Evolutionary conservation across 2,888 invertebrate species (phyloP), one percentile per base, ranked within the genome.

Genomic region (Serripes groenlandicus): DNA sequence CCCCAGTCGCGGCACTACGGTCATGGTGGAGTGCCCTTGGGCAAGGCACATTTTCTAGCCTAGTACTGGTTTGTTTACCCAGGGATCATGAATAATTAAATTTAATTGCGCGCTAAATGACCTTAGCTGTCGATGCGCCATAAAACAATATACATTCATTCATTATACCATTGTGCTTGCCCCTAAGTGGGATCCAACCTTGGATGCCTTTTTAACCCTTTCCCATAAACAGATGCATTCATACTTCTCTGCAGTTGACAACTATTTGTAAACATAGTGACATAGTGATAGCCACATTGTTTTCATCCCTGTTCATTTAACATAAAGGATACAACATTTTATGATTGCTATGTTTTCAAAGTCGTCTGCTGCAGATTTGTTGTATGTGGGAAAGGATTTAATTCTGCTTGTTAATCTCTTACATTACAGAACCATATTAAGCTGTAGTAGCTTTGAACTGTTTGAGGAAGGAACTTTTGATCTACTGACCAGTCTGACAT

Each of bases 381-480:
- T 42, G 9, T 11, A 42, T 42, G 7, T 42, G 42, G 42, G n/a
- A 42, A 42, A 42, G 15, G 42, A 42, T 42, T 7, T 42, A 42
- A 42, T 42, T 11, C 7, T 7, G 42, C 42, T 42, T 42, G 15
- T 42, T 7, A 42, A 15, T n/a, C n/a, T n/a, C n/a, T n/a, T n/a
- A n/a, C n/a, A n/a, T 49, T 49, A 62, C 75, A 85, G 85, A 28
- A 77, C 69, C 52, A 85, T 85, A 32, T 62, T 52, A 62, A 58
- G 42, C 30, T 85, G 85, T 37, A n/a, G 34, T 23, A 64, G 26
- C 15, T 85, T 85, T 73, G 70, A 80, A 35, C 49, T 75, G 18
- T 87, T 89, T 81, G 89, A 85, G 58, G 75, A 82, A 34, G 85
- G 83, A 26, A 89, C 89, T 1, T 90, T 91, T 83, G 88, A 86